Conservation (phyloP, 2,113 vertebrate species). For the Ochotona curzoniae region DNA sequence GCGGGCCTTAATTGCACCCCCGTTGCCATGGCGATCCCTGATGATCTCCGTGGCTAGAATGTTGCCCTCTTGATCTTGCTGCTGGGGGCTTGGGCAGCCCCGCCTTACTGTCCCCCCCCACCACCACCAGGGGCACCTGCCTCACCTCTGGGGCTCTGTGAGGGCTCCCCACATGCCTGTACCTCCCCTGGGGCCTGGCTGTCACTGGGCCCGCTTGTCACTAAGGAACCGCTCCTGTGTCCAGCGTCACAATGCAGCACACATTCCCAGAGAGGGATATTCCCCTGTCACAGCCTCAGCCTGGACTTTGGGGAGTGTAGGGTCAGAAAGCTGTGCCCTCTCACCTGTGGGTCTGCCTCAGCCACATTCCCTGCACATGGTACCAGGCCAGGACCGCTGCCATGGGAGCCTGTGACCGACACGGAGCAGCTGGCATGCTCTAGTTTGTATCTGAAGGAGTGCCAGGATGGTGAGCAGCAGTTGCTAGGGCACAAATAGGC, state of each 20-base stretch:
- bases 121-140: conserved; percentile 2
- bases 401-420: background rate
- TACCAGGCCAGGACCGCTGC: too few relatives aligned
- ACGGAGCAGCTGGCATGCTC: background rate
- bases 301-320: background rate
- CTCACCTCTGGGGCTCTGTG: background rate
- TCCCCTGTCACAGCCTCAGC: background rate
- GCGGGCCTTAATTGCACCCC: conserved; percentile 88
- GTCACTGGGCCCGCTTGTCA: background rate
- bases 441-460: background rate
- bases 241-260: background rate
- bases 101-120: background rate
- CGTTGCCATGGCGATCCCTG: conserved; percentile 88
- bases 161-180: background rate
- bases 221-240: background rate
- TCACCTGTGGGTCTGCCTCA: background rate
- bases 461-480: background rate
- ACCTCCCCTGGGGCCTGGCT: background rate
- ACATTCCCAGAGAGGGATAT: background rate
- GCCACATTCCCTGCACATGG: background rate
- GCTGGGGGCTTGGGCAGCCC: conserved; percentile 65
- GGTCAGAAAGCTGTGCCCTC: background rate
- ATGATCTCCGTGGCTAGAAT: conserved; percentile 86
- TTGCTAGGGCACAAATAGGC: background rate
- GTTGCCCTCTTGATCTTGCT: conserved; percentile 81